These are phyloP conservation scores for Psophia crepitans DNA, from an alignment of 2,113 vertebrate species.

Conservation along the genomic window DNA sequence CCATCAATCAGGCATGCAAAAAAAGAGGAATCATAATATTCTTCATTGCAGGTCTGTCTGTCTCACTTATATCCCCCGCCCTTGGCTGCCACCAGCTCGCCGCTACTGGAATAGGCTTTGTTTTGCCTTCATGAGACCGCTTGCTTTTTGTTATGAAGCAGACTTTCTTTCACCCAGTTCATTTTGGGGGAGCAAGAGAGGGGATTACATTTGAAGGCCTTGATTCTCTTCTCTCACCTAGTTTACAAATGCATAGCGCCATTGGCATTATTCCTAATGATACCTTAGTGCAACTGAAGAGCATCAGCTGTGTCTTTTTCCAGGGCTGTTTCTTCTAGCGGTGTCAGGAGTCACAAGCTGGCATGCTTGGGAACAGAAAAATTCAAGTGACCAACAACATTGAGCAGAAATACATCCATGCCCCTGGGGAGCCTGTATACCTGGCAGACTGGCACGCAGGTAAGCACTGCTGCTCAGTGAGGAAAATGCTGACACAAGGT, in stretches of 20 bases:
- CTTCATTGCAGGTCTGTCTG: background rate
- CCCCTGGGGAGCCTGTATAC: background rate
- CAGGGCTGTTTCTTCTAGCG: background rate
- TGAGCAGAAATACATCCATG: background rate
- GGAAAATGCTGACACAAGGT: background rate
- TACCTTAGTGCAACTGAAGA: background rate
- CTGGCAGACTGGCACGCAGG: background rate
- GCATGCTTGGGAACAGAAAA: background rate
- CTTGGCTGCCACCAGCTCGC: background rate
- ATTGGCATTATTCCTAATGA: background rate
- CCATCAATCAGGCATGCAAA: background rate
- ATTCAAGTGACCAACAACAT: background rate
- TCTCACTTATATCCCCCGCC: background rate
- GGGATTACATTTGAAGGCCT: background rate
- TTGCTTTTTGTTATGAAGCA: background rate
- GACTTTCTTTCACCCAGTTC: background rate
- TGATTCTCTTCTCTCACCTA: background rate
- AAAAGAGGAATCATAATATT: background rate
- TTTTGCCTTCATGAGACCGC: background rate
- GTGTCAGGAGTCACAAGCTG: constrained; percentile 25
- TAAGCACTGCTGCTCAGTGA: background rate
- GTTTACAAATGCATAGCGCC: background rate
- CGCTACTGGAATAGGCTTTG: background rate
- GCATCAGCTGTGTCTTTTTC: constrained; percentile 7
- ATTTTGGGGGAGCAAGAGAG: background rate